Evolutionary conservation across 2,888 invertebrate species (phyloP).

Genomic region (Lycophotia porphyrea): DNA sequence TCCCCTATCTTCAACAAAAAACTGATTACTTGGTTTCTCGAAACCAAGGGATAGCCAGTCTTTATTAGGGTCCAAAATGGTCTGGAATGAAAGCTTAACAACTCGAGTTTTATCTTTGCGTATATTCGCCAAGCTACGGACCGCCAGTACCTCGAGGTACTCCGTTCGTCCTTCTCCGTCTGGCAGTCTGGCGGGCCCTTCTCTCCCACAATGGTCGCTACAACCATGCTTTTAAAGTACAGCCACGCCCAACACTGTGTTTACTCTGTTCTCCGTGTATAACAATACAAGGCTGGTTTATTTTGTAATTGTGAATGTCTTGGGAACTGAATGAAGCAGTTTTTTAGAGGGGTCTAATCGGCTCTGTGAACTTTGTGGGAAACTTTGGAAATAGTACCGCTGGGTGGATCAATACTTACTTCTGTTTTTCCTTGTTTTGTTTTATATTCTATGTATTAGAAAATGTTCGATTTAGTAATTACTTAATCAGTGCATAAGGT

Average conservation of each 20-base stretch:
- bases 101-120: constrained; percentile 19
- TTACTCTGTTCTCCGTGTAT: constrained; percentile 9
- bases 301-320: constrained; percentile 34
- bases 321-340: constrained; percentile 32
- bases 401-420: constrained; percentile 26
- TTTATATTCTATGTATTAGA: neutral
- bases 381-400: neutral
- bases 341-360: constrained; percentile 24
- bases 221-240: constrained; percentile 40
- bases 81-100: constrained; percentile 15
- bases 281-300: constrained; percentile 40
- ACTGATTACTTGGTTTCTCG: constrained; percentile 13
- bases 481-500: neutral
- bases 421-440: neutral
- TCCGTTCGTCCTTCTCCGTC: constrained; percentile 23
- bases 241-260: constrained; percentile 52
- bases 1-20: neutral
- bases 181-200: constrained; percentile 45
- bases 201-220: constrained; percentile 45
- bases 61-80: constrained; percentile 20
- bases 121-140: constrained; percentile 17
- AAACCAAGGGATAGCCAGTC: neutral
- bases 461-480: neutral
- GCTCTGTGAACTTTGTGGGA: neutral
- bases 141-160: constrained; percentile 26